Percentiles rank a stretch among this genome's conserved stretches.
These are phyloP conservation scores for Liposcelis brunnea DNA, from an alignment of 2,888 invertebrate species.

Conservation along the genomic window DNA sequence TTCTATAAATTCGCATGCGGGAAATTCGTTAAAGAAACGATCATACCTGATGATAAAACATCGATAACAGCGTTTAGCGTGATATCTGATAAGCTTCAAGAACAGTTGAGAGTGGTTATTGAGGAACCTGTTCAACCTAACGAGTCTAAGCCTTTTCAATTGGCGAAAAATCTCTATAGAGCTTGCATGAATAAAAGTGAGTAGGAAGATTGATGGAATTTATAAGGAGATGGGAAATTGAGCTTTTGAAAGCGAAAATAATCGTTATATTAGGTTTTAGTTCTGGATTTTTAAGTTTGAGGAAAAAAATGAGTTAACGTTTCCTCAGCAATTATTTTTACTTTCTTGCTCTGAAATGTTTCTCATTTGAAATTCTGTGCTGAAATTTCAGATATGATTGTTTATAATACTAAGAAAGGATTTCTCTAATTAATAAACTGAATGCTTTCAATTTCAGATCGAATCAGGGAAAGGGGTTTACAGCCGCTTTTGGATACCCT, in stretches of 20 bases:
- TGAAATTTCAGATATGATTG: too few relatives aligned
- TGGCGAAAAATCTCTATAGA: conserved; percentile 67
- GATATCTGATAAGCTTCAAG: conserved; percentile 54
- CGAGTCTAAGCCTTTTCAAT: conserved; percentile 51
- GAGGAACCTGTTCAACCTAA: conserved; percentile 41
- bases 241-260: background rate
- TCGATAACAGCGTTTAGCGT: conserved; percentile 59
- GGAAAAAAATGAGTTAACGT: conserved; percentile 6
- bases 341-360: too few relatives aligned
- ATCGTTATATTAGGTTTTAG: conserved; percentile 9
- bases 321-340: too few relatives aligned
- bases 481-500: conserved; percentile 54
- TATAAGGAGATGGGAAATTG: background rate
- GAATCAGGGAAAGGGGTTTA: conserved; percentile 64
- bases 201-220: too few relatives aligned
- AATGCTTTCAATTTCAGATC: conserved; percentile 31
- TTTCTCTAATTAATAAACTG: conserved; percentile 3
- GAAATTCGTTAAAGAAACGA: conserved; percentile 48
- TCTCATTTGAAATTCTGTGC: too few relatives aligned
- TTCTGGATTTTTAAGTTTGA: background rate
- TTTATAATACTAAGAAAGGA: too few relatives aligned
- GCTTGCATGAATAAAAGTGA: conserved; percentile 81
- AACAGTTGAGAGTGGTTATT: conserved; percentile 50
- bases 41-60: conserved; percentile 67
- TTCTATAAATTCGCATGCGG: conserved; percentile 70